These are phyloP conservation scores for Watersipora subatra DNA, from an alignment of 1,140 invertebrate genomes.

Conservation along the genomic window DNA sequence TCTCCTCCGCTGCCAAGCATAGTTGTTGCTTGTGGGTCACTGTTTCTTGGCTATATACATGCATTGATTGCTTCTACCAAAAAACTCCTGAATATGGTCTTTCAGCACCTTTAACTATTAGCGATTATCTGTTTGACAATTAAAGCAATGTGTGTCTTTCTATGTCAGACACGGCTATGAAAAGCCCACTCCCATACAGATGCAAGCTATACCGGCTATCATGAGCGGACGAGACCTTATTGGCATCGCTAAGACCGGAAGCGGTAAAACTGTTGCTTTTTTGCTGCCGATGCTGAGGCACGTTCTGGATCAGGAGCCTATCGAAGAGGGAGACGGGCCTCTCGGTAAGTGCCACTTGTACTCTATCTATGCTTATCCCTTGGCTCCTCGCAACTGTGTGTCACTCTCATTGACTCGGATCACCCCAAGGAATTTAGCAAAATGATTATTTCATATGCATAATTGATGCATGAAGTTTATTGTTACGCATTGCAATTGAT, in stretches of 20 bases:
- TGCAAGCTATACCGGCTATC: constrained; percentile 94
- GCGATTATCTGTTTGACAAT: not conserved
- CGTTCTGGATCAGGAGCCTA: constrained; percentile 78
- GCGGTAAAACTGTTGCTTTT: constrained; percentile 96
- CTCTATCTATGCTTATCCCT: constrained; percentile 31
- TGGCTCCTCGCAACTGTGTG: no score
- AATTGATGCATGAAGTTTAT: no score
- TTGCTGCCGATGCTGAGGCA: constrained; percentile 96
- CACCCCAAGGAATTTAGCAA: no score
- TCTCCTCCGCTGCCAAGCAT: no score
- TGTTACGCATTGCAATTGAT: no score
- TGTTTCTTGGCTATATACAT: no score
- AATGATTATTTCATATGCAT: no score
- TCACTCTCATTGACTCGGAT: no score
- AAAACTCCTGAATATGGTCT: no score
- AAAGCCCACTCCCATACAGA: constrained; percentile 96
- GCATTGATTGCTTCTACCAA: no score
- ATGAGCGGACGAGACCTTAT: constrained; percentile 94
- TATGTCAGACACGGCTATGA: constrained; percentile 60
- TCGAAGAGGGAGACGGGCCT: constrained; percentile 92
- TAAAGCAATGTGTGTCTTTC: not conserved
- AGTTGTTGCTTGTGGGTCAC: no score
- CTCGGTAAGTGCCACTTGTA: constrained; percentile 53
- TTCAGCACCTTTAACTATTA: not conserved
- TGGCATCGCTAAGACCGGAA: constrained; percentile 97